Base-by-base conservation (phyloP, 2,113 vertebrate genomes). In the Paratilapia polleni region DNA sequence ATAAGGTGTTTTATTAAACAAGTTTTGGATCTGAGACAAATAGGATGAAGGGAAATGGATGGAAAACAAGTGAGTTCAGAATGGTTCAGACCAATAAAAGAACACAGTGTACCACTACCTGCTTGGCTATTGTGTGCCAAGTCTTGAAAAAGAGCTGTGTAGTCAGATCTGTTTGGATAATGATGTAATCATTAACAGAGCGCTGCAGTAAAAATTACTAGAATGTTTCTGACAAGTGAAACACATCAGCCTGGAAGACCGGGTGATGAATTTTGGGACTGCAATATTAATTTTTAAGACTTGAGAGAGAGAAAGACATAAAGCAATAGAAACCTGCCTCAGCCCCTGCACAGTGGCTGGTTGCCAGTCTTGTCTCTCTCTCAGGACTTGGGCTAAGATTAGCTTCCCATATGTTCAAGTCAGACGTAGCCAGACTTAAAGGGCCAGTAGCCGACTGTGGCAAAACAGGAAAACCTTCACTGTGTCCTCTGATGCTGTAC, bases 331-430 rank as follows among this genome's bases (percentile, higher is more conserved):
- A 85, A 57, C 78, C 80, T 81, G 82, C 49, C 79, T 78, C 59
- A 73, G 90, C 74, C 68, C 66, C 90, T 90, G 90, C 89, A 90
- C 84, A 26, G 91, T 95, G 96, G 96, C 91, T 76, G 73, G 56
- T 74, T 93, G 95, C 95, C 96, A 96, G 94, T 85, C 88, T 93
- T 94, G 92, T 94, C 92, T 73, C 26, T 94, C 94, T 95, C 95
- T 87, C 94, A 92, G 92, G 94, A 94, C 91, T 84, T 43, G 57
- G 87, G 95, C 96, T 96, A 96, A 96, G 96, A 96, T 96, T 96
- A 96, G 95, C 94, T 96, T 93, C 91, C 95, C 96, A 95, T 96
- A 96, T 96, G 96, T 95, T 95, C 90, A 85, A 90, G 85, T 91
- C 92, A 93, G 94, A 93, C 92, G 28, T 83, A 93, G 92, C 92